Conservation (phyloP, 2,888 invertebrate species). For the Pseudanteris insignis region DNA sequence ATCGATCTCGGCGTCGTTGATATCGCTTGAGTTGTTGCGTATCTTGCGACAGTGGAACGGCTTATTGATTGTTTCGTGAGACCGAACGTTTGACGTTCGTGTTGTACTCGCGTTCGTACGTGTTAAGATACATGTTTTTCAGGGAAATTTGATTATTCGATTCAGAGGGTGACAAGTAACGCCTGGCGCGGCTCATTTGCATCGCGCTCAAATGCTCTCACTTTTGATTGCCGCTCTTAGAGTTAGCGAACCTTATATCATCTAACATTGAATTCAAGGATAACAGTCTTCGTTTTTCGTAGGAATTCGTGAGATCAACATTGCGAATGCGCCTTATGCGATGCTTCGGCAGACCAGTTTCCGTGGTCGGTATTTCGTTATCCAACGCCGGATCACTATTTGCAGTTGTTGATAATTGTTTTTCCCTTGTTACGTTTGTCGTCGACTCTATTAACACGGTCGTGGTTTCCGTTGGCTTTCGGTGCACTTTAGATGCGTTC, state of each 20-base stretch:
- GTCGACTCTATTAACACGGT: conserved; percentile 12
- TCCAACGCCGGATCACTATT: conserved; percentile 49
- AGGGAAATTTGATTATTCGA: conserved; percentile 63
- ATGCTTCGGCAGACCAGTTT: conserved; percentile 56
- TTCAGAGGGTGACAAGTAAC: conserved; percentile 57
- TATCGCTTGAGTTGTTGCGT: conserved; percentile 51
- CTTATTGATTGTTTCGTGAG: conserved; percentile 51
- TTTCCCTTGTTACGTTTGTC: conserved; percentile 10
- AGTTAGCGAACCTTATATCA: conserved; percentile 14
- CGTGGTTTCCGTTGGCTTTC: conserved; percentile 33
- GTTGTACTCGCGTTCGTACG: conserved; percentile 62
- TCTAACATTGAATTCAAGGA: conserved; percentile 52
- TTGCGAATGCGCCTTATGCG: conserved; percentile 62
- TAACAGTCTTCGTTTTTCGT: conserved; percentile 52
- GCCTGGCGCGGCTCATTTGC: conserved; percentile 59
- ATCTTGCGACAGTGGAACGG: conserved; percentile 50
- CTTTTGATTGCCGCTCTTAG: conserved; percentile 35
- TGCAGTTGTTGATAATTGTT: conserved; percentile 14
- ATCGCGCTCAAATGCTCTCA: conserved; percentile 50
- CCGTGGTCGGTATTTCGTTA: conserved; percentile 60
- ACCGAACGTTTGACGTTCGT: conserved; percentile 63
- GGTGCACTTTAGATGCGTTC: conserved; percentile 48
- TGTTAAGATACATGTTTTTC: conserved; percentile 62
- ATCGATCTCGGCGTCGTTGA: conserved; percentile 55
- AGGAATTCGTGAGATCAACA: conserved; percentile 49